Conservation (phyloP, 2,888 invertebrate species). For the Drosophila rubida region DNA sequence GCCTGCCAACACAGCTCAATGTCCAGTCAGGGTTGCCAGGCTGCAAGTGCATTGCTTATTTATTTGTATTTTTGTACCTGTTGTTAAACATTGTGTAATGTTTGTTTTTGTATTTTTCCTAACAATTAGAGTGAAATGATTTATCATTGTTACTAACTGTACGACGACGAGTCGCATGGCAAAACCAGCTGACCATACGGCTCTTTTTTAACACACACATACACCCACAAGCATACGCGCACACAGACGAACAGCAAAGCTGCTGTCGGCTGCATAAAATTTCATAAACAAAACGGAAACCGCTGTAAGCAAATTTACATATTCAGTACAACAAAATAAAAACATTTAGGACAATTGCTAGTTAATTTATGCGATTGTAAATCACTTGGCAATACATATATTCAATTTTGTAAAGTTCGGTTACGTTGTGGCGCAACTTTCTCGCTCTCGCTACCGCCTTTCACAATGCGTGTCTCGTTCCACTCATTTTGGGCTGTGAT, state of each 20-base stretch:
- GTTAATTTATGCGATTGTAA: conserved; percentile 47
- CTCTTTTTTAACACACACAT: not conserved
- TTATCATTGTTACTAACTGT: conserved; percentile 44
- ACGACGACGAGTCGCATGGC: conserved; percentile 41
- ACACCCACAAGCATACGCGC: not conserved
- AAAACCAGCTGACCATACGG: conserved; percentile 50
- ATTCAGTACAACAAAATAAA: conserved; percentile 26
- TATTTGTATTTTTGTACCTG: not conserved
- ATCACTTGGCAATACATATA: conserved; percentile 11
- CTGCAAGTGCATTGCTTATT: conserved; percentile 38
- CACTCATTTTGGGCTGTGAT: not conserved
- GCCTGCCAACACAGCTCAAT: conserved; percentile 59
- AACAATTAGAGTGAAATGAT: conserved; percentile 46
- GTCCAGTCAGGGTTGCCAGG: conserved; percentile 60
- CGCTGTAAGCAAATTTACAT: conserved; percentile 48
- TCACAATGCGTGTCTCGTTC: not conserved
- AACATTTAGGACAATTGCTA: conserved; percentile 32
- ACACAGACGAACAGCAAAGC: conserved; percentile 10
- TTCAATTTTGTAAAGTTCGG: conserved; percentile 49
- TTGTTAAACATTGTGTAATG: conserved; percentile 52
- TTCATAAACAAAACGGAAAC: conserved; percentile 53
- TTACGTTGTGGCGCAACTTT: conserved; percentile 29
- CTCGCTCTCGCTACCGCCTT: not conserved
- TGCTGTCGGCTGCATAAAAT: conserved; percentile 38
- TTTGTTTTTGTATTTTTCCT: conserved; percentile 28